Evolutionary conservation across 2,113 vertebrate genomes (phyloP).

Genomic region (Oryzias melastigma): DNA sequence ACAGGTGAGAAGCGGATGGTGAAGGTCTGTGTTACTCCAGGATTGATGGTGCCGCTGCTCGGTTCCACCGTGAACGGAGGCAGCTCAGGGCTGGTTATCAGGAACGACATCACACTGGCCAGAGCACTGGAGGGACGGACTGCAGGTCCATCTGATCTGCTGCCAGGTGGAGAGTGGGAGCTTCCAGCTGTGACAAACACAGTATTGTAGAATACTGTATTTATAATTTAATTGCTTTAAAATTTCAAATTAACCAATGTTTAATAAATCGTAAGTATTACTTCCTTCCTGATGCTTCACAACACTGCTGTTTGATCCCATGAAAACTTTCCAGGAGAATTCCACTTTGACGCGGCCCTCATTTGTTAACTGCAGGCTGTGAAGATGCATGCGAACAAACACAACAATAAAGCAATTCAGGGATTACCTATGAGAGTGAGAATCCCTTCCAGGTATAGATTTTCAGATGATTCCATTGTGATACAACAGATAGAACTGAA

Average conservation of each 20-base stretch:
- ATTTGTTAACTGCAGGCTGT: conserved; percentile 77
- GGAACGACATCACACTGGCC: conserved; percentile 46
- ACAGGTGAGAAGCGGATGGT: conserved; percentile 80
- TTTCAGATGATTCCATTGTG: too few species aligned
- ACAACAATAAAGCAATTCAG: conserved; percentile 1
- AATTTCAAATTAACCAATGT: too few species aligned
- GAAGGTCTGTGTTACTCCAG: conserved; percentile 74
- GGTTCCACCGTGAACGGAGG: conserved; percentile 81
- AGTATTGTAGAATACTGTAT: neutral
- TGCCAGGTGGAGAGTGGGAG: conserved; percentile 28
- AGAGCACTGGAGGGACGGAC: conserved; percentile 34
- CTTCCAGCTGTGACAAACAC: conserved; percentile 16
- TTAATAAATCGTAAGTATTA: conserved; percentile 16
- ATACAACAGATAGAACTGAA: neutral
- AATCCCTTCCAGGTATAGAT: too few species aligned
- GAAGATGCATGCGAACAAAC: neutral
- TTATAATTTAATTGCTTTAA: too few species aligned
- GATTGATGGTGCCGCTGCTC: conserved; percentile 63
- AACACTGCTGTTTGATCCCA: conserved; percentile 47
- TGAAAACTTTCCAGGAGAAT: conserved; percentile 76
- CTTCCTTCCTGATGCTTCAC: conserved; percentile 48
- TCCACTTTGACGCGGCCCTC: conserved; percentile 78
- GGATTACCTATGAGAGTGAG: neutral
- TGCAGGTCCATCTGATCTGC: conserved; percentile 8
- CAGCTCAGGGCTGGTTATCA: neutral